Evolutionary conservation across 1,140 invertebrate genomes (phyloP).

Genomic region (Brachionus plicatilis): DNA sequence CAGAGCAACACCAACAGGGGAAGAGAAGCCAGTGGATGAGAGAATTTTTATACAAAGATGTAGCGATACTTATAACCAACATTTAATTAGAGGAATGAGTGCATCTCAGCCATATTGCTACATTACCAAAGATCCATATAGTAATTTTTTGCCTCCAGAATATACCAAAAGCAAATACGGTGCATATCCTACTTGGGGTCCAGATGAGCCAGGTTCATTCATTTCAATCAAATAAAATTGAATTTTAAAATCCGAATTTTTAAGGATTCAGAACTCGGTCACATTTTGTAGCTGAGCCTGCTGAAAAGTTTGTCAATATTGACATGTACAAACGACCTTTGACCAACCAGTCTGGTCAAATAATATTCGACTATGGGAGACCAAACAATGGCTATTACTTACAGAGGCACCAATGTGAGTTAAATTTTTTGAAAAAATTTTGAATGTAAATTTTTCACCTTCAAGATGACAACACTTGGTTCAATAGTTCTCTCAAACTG

Average conservation of each 20-base stretch:
- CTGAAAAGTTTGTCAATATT: constrained; percentile 48
- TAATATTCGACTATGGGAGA: constrained; percentile 49
- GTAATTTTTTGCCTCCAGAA: constrained; percentile 44
- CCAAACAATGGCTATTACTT: constrained; percentile 52
- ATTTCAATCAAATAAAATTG: not conserved
- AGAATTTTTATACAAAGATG: constrained; percentile 47
- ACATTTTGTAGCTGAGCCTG: constrained; percentile 49
- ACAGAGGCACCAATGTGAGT: constrained; percentile 50
- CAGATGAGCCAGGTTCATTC: constrained; percentile 48
- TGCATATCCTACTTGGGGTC: constrained; percentile 50
- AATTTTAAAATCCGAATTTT: not conserved
- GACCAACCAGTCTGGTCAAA: constrained; percentile 48
- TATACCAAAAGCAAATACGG: constrained; percentile 48
- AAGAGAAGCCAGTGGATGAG: constrained; percentile 43
- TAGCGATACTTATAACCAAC: constrained; percentile 48
- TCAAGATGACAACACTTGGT: constrained; percentile 52
- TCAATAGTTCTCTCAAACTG: constrained; percentile 47
- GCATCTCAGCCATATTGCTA: constrained; percentile 47
- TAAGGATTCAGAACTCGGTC: constrained; percentile 47
- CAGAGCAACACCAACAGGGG: constrained; percentile 40
- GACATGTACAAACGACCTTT: constrained; percentile 50
- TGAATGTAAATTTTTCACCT: not conserved
- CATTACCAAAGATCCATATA: constrained; percentile 47
- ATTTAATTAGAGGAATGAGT: constrained; percentile 46
- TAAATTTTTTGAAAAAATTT: not conserved